These are phyloP conservation scores for Rhadinocentrus ornatus DNA, from an alignment of 2,797 vertebrate species.

Conservation along the genomic window DNA sequence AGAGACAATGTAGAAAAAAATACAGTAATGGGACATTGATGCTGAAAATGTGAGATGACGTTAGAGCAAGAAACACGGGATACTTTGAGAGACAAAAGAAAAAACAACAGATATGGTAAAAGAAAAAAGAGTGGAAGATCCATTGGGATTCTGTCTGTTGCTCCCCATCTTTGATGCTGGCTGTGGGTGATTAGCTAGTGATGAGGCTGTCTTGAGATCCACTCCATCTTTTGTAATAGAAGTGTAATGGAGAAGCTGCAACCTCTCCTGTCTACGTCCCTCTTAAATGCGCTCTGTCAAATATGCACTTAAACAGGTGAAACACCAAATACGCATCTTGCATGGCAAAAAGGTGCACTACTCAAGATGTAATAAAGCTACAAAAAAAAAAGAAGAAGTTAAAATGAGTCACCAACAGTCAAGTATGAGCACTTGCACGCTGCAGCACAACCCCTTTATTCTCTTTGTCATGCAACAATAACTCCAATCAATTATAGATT, in stretches of 20 bases:
- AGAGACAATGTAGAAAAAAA: conserved; percentile 11
- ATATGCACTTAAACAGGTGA: conserved; percentile 38
- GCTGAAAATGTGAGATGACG: conserved; percentile 40
- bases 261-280: conserved; percentile 15
- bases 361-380: conserved; percentile 12
- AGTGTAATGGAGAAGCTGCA: conserved; percentile 70
- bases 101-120: conserved; percentile 27
- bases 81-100: conserved; percentile 28
- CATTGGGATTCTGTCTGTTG: conserved; percentile 69
- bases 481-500: conserved; percentile 77
- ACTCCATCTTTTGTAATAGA: conserved; percentile 70
- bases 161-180: conserved; percentile 51
- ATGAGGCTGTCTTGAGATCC: conserved; percentile 68
- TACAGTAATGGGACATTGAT: conserved; percentile 32
- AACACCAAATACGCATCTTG: conserved; percentile 25
- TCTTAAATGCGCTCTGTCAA: conserved; percentile 21
- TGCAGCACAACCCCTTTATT: conserved; percentile 51
- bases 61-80: conserved; percentile 27
- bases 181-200: conserved; percentile 73
- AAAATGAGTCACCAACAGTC: conserved; percentile 13
- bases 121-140: conserved; percentile 33
- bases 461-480: conserved; percentile 71
- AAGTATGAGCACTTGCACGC: conserved; percentile 18
- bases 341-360: neutral
- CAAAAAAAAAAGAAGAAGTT: conserved; percentile 5